Evolutionary conservation across 2,888 invertebrate species (phyloP), one percentile per base, ranked within the genome.

Genomic region (Euclidia mi): DNA sequence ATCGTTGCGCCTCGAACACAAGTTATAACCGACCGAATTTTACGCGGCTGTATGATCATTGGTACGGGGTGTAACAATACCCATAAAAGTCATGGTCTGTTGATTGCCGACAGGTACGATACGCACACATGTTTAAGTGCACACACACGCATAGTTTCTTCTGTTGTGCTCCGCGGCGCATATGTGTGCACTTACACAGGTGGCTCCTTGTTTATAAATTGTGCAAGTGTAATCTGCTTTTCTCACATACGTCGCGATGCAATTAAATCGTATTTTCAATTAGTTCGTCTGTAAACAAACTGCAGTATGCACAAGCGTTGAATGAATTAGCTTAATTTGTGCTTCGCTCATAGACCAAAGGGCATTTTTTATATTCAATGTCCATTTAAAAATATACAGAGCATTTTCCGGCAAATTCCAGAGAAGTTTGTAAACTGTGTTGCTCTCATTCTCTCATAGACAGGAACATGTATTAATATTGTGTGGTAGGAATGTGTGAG

Each of bases 51-150:
- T 56, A 47, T 76, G 74, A 76, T 79, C 77, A 78, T 81, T 82
- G 81, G 81, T 78, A 80, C 70, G 78, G 85, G 81, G 76, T 72
- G 76, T 75, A 79, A 90, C 87, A 89, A 87, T 89, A 79, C 76
- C 71, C 77, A 70, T 79, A 71, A 73, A 64, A 79, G 88, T 81
- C 78, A 88, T 74, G 91, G 85, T 90, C 87, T 78, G 90, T 80
- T 86, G 91, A 79, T 72, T 84, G n/a, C 60, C 65, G 76, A 78
- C 87, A 87, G 85, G 85, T 84, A 85, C 61, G 46, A 56, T 61
- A 61, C 57, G 65, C 79, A 73, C 80, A 76, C 77, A 79, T 61
- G 3, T 12, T 45, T 41, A 28, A 53, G 71, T 67, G 56, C 67
- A 56, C 15, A 37, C 43, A 48, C 51, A 57, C 12, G 3, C 44